Base-by-base conservation (phyloP, 2,113 vertebrate genomes). In the Peromyscus maniculatus region DNA sequence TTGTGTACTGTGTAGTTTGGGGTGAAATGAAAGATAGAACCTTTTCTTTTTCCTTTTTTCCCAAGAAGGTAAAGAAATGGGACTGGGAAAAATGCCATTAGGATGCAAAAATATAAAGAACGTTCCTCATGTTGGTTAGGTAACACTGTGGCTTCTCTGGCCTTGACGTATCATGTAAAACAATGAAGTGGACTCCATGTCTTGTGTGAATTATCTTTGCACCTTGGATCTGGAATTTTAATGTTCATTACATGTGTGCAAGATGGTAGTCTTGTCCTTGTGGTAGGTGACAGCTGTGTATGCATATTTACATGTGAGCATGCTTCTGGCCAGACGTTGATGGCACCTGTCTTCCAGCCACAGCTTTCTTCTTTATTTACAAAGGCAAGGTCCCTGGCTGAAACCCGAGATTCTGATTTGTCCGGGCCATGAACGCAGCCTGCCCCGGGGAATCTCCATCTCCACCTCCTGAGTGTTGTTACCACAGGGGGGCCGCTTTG, bases 1-100 rank as follows among this genome's bases (percentile, higher is more conserved):
- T 95, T 95, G 26, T 77, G 69, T 91, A 59, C 49, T 83, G 17
- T 43, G 10, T 75, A 62, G 33, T 74, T 92, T 97, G 80, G 80
- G 80, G 59, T 83, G 69, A 69, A 15, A 69, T 26, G n/a, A 64
- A 75, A 94, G 72, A 39, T 71, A 77, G 52, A 80, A 19, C 6
- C 79, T 43, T 21, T 15, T 28, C 39, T 93, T 91, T 83, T 83
- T 93, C 92, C 94, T 74, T 55, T 10, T 55, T 55, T 55, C 46
- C 46, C 36, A 46, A 66, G 64, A 91, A 93, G 33, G 22, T 86
- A 88, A 94, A 67, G 83, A 77, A 87, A 71, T 91, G 39, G 8
- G 64, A 78, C 39, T 52, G 43, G 46, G 24, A 95, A 46, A 52
- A 93, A 71, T n/a, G 16, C 66, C 62, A 4, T 12, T 15, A 82